Evolutionary conservation across 2,797 vertebrate genomes (phyloP).

Genomic region (Pangasius mekongensis): DNA sequence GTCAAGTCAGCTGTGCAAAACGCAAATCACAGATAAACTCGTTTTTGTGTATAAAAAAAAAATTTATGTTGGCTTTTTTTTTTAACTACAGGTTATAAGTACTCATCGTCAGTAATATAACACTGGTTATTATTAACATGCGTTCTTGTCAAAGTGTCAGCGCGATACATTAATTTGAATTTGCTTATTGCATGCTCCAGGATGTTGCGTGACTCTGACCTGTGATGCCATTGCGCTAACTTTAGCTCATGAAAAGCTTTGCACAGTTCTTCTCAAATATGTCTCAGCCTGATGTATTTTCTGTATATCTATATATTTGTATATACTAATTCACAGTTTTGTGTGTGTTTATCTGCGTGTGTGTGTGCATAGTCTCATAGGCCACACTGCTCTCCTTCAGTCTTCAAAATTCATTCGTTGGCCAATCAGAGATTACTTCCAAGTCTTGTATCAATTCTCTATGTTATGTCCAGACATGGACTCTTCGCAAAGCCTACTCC

Average conservation of each 20-base stretch:
- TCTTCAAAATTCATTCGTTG: neutral
- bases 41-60: neutral
- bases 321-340: neutral
- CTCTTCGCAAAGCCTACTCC: slow-evolving; percentile 43
- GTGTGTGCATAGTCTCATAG: neutral
- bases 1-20: slow-evolving; percentile 11
- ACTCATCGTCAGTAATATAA: neutral
- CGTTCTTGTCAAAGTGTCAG: neutral
- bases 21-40: neutral
- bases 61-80: neutral
- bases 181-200: neutral
- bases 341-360: neutral
- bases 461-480: slow-evolving; percentile 31
- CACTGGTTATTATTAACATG: neutral
- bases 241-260: neutral
- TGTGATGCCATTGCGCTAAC: neutral
- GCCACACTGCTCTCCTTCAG: neutral
- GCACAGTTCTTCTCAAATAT: slow-evolving; percentile 4
- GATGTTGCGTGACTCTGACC: neutral
- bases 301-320: neutral
- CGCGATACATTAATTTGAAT: neutral
- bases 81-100: neutral
- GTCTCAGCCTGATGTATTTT: neutral
- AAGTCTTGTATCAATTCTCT: slow-evolving; percentile 45
- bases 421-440: slow-evolving; percentile 34